phyloP scores from a whole-genome alignment of 1,140 invertebrate species.

The Macrobrachium nipponense region DNA sequence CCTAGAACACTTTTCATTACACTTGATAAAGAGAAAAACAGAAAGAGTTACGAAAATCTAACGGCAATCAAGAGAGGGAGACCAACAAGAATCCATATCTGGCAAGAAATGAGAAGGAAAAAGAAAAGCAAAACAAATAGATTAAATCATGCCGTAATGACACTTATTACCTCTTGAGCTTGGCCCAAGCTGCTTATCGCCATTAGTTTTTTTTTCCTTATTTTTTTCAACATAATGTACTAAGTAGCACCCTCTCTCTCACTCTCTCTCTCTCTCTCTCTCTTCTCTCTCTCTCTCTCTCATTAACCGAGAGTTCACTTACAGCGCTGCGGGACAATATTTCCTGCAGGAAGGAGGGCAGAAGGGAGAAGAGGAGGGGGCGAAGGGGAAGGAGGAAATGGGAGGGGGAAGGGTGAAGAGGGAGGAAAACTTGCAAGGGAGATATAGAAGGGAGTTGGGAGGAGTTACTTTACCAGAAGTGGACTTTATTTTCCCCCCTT shows the following conservation, averaged over 20 bases:
- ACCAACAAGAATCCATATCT: neutral
- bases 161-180: too few relatives aligned
- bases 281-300: neutral
- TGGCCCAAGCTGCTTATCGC: too few relatives aligned
- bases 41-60: neutral
- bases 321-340: neutral
- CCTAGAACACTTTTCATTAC: neutral
- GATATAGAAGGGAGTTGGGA: too few relatives aligned
- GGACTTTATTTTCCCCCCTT: too few relatives aligned
- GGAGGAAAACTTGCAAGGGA: too few relatives aligned
- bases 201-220: too few relatives aligned
- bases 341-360: neutral
- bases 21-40: neutral
- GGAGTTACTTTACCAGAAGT: neutral
- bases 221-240: too few relatives aligned
- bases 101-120: neutral
- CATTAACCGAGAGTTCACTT: constrained; percentile 12
- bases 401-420: neutral
- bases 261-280: neutral
- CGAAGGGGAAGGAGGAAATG: neutral
- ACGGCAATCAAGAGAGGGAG: neutral
- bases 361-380: neutral
- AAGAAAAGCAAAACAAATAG: neutral
- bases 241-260: neutral
- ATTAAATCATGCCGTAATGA: neutral